These are phyloP conservation scores for Anagrus nilaparvatae DNA, from an alignment of 1,140 invertebrate species.

Conservation along the genomic window DNA sequence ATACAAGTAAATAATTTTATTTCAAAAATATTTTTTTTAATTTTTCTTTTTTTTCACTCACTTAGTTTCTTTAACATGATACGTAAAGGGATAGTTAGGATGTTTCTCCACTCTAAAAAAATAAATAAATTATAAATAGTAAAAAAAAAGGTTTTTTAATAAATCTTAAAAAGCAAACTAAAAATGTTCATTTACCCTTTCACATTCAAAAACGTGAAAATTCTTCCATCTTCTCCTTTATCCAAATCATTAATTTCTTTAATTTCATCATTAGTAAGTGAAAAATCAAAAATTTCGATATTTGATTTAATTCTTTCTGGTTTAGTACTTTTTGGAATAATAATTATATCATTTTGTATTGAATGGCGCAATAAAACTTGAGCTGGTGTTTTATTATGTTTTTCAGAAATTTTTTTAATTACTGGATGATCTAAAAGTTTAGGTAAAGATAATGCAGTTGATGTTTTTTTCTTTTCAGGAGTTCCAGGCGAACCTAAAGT, in stretches of 20 bases:
- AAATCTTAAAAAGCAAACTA: background rate
- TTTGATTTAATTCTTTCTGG: constrained; percentile 46
- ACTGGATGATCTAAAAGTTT: constrained; percentile 56
- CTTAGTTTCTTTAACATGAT: too few relatives aligned
- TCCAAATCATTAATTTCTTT: constrained; percentile 39
- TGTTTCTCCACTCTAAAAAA: constrained; percentile 11
- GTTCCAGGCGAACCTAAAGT: constrained; percentile 53
- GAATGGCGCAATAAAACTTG: constrained; percentile 51
- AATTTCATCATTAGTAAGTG: constrained; percentile 32
- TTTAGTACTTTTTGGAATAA: constrained; percentile 55
- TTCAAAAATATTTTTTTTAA: too few relatives aligned
- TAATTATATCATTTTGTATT: constrained; percentile 44
- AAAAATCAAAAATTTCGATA: constrained; percentile 40
- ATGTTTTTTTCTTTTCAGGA: constrained; percentile 36
- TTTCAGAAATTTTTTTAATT: constrained; percentile 52
- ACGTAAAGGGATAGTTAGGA: constrained; percentile 13
- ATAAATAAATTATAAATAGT: too few relatives aligned
- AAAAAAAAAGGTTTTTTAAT: too few relatives aligned
- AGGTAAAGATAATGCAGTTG: constrained; percentile 45
- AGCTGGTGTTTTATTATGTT: constrained; percentile 45
- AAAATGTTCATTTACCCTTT: too few relatives aligned
- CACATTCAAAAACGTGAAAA: constrained; percentile 55
- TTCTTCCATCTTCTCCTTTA: constrained; percentile 43
- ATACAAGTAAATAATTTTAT: too few relatives aligned
- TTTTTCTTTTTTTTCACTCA: too few relatives aligned